Base-by-base conservation (phyloP, 2,888 invertebrate genomes). In the Pseudolycoriella hygida region DNA sequence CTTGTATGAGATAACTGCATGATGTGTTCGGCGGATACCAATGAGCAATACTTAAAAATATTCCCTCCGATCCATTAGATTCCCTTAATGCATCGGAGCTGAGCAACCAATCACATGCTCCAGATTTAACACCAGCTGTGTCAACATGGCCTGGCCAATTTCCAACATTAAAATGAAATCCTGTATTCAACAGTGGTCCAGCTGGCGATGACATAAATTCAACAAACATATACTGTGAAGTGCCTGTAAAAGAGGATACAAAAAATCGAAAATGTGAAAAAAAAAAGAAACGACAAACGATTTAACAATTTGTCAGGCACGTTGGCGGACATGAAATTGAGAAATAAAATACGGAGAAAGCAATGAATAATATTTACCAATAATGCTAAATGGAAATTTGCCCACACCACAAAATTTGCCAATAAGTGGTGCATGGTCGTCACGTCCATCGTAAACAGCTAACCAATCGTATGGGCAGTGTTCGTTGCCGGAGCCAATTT, bases 1-100 rank as follows among this genome's bases (percentile, higher is more conserved):
- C 90, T 60, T 85, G 80, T 68, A 90, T 85, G 52, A 88, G 73
- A 60, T 92, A 92, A 38, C 87, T 88, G 64, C 90, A 92, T 12
- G 85, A 85, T 1, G 90, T 92, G 58, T 88, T 86, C 0, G 90
- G 88, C 0, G 89, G 89, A 60, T 92, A 92, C 90, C 90, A 92
- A 59, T 90, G 90, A 0, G 88, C 87, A 12, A 90, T 88, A 1
- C 88, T 88, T 17, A 89, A 70, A 63, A 90, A 90, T 53, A 89
- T 87, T 5, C 88, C 89, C 58, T 89, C 88, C 20, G 82, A 78
- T 58, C 82, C 84, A 19, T 85, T 83, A 42, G 78, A 79, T 53
- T 78, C 76, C 58, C 76, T 73, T 17, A 89, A 67, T 32, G 83
- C 79, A 54, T 86, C 83, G 42, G 87, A 86, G 45, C 83, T 85